These are phyloP conservation scores for Azorinus chamasolen DNA, from an alignment of 2,888 invertebrate species.

Conservation along the genomic window DNA sequence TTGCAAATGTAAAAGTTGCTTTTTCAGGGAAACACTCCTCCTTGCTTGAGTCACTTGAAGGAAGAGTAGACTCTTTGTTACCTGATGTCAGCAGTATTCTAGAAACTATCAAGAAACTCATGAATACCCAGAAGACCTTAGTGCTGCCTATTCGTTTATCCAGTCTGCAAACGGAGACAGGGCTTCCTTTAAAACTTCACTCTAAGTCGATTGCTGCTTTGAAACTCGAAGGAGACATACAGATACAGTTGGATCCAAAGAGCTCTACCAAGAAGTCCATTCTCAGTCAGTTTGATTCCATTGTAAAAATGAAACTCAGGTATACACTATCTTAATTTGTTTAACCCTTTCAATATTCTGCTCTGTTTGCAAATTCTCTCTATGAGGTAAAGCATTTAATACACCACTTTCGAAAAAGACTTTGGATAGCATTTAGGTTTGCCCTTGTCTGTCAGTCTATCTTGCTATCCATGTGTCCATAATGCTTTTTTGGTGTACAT, in stretches of 20 bases:
- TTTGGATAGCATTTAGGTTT: too few relatives aligned
- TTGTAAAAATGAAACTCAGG: slow-evolving; percentile 48
- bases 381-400: too few relatives aligned
- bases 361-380: too few relatives aligned
- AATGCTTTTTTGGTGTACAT: too few relatives aligned
- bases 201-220: slow-evolving; percentile 47
- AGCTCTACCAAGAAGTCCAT: slow-evolving; percentile 1
- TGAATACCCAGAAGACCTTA: slow-evolving; percentile 25
- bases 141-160: slow-evolving; percentile 42
- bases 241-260: background rate
- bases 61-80: background rate
- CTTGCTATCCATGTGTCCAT: too few relatives aligned
- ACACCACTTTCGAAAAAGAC: too few relatives aligned
- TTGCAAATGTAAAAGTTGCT: too few relatives aligned
- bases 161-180: slow-evolving; percentile 65
- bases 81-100: slow-evolving; percentile 24
- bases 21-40: background rate
- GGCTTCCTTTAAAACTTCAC: slow-evolving; percentile 67
- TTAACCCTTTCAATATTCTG: too few relatives aligned
- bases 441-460: too few relatives aligned
- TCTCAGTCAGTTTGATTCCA: slow-evolving; percentile 23
- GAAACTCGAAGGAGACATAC: slow-evolving; percentile 58
- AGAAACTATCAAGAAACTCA: slow-evolving; percentile 27
- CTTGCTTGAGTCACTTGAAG: background rate
- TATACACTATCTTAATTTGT: slow-evolving; percentile 24